Base-by-base conservation (phyloP, 2,888 invertebrate species). In the Cartodere bifasciata region DNA sequence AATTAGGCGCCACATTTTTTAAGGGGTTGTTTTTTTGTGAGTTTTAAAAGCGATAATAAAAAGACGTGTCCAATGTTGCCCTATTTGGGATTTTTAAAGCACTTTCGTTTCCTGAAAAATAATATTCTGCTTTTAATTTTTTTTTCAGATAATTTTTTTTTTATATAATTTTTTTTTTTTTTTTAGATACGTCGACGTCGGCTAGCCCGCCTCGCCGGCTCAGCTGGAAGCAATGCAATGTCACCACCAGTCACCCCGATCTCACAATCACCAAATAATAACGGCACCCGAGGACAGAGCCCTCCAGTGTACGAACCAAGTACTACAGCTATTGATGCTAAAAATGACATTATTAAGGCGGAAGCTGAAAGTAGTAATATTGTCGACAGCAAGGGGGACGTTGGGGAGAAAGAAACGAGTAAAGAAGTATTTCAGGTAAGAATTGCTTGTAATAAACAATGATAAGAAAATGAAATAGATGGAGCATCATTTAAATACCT, bases 151-250 rank as follows among this genome's bases (percentile, higher is more conserved):
- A n/a, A n/a, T n/a, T n/a, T n/a, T n/a, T n/a, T n/a, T n/a, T n/a
- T n/a, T n/a, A n/a, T n/a, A n/a, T n/a, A n/a, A 17, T 23, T 5
- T 11, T 45, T 44, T 43, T 39, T 29, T 55, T 48, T 40, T 43
- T 67, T 65, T 37, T 58, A 84, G 83, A 82, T 84, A 58, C 70
- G 84, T 46, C 69, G 75, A 56, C 68, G 81, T 48, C 72, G 84
- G 40, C 62, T 85, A 50, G 83, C 80, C 33, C 72, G 81, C 36
- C 63, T 84, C 40, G 74, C 72, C 28, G 76, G 71, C 27, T 58
- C 73, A 34, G 68, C 72, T 40, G 68, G 65, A 25, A 58, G 63
- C 35, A 62, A 63, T 30, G 60, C 65, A 22, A 47, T 60, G 3
- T 57, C 67, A 48, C 53, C 68, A 43, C 55, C 70, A 48, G 49